Evolutionary conservation across 2,888 invertebrate genomes (phyloP).

Genomic region (Apoda limacodes): DNA sequence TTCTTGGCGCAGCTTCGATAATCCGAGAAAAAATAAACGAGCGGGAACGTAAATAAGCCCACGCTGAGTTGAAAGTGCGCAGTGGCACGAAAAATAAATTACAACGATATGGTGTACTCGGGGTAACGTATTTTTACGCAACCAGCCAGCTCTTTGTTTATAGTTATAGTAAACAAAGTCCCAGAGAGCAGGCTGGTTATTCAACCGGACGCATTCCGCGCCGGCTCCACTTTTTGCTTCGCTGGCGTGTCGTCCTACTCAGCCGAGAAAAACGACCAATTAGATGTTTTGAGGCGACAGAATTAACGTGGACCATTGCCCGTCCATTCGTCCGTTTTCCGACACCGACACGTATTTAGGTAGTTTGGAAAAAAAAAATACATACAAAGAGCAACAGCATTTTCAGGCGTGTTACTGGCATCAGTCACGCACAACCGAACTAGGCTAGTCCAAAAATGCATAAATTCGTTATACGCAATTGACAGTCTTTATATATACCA

Average conservation of each 20-base stretch:
- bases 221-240: slow-evolving; percentile 62
- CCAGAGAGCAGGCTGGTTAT: slow-evolving; percentile 52
- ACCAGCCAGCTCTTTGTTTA: slow-evolving; percentile 58
- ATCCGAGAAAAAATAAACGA: slow-evolving; percentile 59
- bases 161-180: slow-evolving; percentile 39
- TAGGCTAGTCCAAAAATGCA: no score
- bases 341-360: slow-evolving; percentile 14
- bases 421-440: no score
- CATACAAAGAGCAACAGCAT: no score
- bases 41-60: slow-evolving; percentile 54
- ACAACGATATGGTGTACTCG: slow-evolving; percentile 41
- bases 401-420: no score
- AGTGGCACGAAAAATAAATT: slow-evolving; percentile 55
- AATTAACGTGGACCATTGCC: slow-evolving; percentile 52
- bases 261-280: slow-evolving; percentile 45
- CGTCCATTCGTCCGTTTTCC: slow-evolving; percentile 24
- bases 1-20: slow-evolving; percentile 66
- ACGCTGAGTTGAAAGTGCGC: slow-evolving; percentile 42
- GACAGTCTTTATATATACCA: no score
- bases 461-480: no score
- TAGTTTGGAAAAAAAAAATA: no score
- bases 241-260: slow-evolving; percentile 27
- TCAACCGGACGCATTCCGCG: slow-evolving; percentile 66
- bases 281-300: slow-evolving; percentile 57
- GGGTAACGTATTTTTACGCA: slow-evolving; percentile 66